These are phyloP conservation scores for Turdus rufiventris DNA, from an alignment of 2,113 vertebrate genomes.

Conservation along the genomic window DNA sequence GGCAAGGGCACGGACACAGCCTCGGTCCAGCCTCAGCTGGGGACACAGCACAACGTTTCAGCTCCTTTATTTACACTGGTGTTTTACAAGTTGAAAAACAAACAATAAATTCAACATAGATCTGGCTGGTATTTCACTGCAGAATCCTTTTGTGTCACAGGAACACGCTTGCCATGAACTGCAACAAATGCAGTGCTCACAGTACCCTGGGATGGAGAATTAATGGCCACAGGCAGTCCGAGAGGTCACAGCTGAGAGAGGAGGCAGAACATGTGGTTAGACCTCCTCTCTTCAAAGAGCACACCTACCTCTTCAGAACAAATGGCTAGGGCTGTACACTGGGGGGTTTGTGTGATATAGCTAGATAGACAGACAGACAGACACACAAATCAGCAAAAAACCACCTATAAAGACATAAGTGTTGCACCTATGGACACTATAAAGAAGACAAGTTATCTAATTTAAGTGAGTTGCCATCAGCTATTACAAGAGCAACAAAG, in stretches of 20 bases:
- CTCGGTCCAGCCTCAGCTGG: not conserved
- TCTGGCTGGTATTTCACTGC: not conserved
- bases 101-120: not conserved
- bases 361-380: too few relatives aligned
- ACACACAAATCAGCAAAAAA: not conserved
- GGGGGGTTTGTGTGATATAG: not conserved
- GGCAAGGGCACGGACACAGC: accelerated
- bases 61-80: not conserved
- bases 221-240: not conserved
- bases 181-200: not conserved
- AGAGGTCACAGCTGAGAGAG: not conserved
- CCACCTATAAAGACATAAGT: not conserved
- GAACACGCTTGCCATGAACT: not conserved
- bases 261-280: accelerated
- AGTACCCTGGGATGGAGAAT: not conserved
- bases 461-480: not conserved
- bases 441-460: not conserved
- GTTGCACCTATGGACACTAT: not conserved
- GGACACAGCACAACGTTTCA: not conserved
- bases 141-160: not conserved
- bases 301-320: not conserved
- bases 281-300: not conserved
- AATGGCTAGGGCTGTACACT: not conserved
- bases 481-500: not conserved
- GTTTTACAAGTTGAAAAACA: not conserved